Base-by-base conservation (phyloP, 2,797 vertebrate species). In the Rhinichthys osculus region DNA sequence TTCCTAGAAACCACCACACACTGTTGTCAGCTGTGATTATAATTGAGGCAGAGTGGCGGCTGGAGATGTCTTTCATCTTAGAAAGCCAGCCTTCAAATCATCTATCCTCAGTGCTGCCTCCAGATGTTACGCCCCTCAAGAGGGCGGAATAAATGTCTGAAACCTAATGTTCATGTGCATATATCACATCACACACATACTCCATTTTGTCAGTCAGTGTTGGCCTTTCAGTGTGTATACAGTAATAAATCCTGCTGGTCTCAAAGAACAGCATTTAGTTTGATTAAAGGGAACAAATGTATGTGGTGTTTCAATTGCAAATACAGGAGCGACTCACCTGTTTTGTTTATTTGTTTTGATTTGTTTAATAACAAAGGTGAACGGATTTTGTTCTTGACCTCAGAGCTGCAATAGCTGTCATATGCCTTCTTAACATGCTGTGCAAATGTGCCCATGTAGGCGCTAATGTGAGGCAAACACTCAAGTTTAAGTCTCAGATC, bases 21-120 rank as follows among this genome's bases (percentile, higher is more conserved):
- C 47, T 27, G 66, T 67, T 71, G 80, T 81, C 44, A 71, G 38
- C 21, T 23, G 66, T 81, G 80, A 57, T 54, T 81, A 57, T 71
- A 70, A 81, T 57, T 35, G 47, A 70, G 47, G 33, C 27, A 50
- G 78, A 47, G 30, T 69, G 16, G 19, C 5, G 8, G 13, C 50
- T 70, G 13, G 64, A 81, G 66, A 71, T 27, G 44, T 81, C 66
- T 52, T 81, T 81, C 66, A 81, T 81, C 66, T 70, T 40, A 71
- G 23, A 81, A 44, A 67, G 19, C 19, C 17, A 67, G 59, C 62
- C 78, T 80, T 67, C 27, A 80, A 67, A 82, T 71, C 14, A 71
- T 82, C 50, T 23, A 40, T 71, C 4, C 47, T 52, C 67, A 52
- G 47, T 40, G 21, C 64, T 54, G 47, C 21, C 47, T 52, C 33